Conservation (phyloP, 2,797 vertebrate species). For the Alauda arvensis region DNA sequence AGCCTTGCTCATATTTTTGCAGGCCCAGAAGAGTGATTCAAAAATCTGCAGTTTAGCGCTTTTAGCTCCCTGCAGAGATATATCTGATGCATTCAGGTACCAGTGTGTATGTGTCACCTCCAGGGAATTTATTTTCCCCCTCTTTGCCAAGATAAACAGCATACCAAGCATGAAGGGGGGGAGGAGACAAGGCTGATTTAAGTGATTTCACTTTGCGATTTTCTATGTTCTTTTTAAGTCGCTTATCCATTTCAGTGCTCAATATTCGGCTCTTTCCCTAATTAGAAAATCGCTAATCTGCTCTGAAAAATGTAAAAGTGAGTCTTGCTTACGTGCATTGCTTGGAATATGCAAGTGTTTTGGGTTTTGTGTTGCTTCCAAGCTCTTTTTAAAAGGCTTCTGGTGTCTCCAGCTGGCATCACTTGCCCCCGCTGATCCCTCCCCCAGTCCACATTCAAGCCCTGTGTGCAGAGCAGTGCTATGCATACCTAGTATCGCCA, state of each 20-base stretch:
- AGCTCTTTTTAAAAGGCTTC: slow-evolving; percentile 36
- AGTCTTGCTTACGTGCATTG: slow-evolving; percentile 54
- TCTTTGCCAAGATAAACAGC: slow-evolving; percentile 59
- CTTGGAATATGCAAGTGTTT: slow-evolving; percentile 40
- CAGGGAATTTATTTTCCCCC: slow-evolving; percentile 50
- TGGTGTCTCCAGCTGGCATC: slow-evolving; percentile 35
- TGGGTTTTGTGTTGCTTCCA: slow-evolving; percentile 14
- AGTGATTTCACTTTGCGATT: slow-evolving; percentile 60
- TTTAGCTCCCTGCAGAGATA: neutral
- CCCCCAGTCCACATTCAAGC: neutral
- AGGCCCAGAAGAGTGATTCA: neutral
- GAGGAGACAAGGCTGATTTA: slow-evolving; percentile 54
- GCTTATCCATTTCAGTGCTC: slow-evolving; percentile 66
- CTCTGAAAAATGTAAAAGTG: slow-evolving; percentile 64
- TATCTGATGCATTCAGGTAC: slow-evolving; percentile 22
- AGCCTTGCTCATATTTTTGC: neutral
- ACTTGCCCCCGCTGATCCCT: neutral
- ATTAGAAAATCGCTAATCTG: slow-evolving; percentile 69
- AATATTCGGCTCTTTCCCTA: slow-evolving; percentile 64
- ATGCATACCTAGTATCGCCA: neutral
- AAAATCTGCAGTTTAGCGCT: neutral
- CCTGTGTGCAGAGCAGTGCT: neutral
- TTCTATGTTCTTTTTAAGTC: slow-evolving; percentile 64
- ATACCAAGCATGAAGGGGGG: slow-evolving; percentile 19
- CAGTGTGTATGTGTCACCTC: neutral